Evolutionary conservation across 92 coral and sea anemone genomes (phyloP), one percentile per base, ranked within the genome.

Genomic region (Nematostella vectensis): DNA sequence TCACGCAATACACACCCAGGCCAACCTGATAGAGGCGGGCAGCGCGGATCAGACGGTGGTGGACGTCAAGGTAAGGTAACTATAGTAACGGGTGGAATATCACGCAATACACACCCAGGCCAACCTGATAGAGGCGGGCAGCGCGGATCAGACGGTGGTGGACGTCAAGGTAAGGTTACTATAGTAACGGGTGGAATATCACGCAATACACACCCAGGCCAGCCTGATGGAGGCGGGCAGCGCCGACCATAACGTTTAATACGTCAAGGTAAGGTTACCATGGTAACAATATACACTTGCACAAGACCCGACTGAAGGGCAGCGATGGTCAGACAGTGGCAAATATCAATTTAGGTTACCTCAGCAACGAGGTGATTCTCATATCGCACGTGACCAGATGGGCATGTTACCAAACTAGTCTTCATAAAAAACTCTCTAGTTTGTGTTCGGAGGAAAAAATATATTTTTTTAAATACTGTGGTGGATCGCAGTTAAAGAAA

Each of bases 141-240:
- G 62, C 6, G 68, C 56, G 20, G 76, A 76, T 33, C 72, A 85
- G 55, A 71, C 69, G 59, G 74, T 85, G 18, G 71, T 82, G 42
- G 83, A 79, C 25, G 83, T 87, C 53, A 84, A 84, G 94, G 94
- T 84, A 31, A 17, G 51, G 15, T 15, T 36, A 8, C 30, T 87
- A 33, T 89, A 89, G 95, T 77, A 95, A 3, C 77, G 83, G 0
- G 70, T 87, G 0, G 81, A 83, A 16, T 76, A 83, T 45, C 89
- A 78, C 31, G 73, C 81, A 27, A 55, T 85, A 2, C 95, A 89
- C 50, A 89, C 83, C 11, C 83, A 81, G 55, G 76, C 74, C 20
- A 87, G 72, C 53, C 57, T 67, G 36, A 68, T 58, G 27, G 77
- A 65, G 17, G 48, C 70, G 18, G 79, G 76, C 15, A 50, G 62